phyloP scores from a whole-genome alignment of 2,113 vertebrate genomes.

The Corvus cornix region DNA sequence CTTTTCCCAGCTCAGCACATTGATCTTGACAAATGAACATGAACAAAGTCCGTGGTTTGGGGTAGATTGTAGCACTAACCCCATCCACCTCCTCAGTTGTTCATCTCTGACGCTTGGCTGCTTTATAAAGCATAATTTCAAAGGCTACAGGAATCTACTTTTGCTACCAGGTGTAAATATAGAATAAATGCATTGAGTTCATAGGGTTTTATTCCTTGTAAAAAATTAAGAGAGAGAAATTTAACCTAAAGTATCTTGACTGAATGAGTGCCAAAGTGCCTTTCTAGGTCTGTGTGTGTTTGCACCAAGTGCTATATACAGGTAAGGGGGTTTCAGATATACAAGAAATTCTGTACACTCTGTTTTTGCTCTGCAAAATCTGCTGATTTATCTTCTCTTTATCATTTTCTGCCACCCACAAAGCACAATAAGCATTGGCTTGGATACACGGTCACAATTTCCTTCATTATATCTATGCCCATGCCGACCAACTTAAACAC shows the following conservation, averaged over 20 bases:
- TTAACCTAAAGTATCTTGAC: not conserved
- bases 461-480: not conserved
- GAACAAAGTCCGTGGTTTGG: not conserved
- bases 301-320: not conserved
- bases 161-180: not conserved
- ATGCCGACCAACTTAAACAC: too few species aligned
- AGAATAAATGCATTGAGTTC: not conserved
- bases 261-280: not conserved
- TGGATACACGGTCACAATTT: not conserved
- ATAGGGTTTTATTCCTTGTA: not conserved
- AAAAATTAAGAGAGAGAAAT: not conserved
- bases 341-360: not conserved
- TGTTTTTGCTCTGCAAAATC: not conserved
- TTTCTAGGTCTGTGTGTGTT: not conserved
- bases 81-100: not conserved
- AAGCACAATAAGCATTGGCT: not conserved
- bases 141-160: not conserved
- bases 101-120: not conserved
- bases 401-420: not conserved
- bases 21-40: not conserved
- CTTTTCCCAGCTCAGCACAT: not conserved
- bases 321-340: not conserved
- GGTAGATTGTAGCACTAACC: not conserved
- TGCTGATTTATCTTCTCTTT: not conserved
- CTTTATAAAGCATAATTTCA: not conserved